These are phyloP conservation scores for Hoplias malabaricus DNA, from an alignment of 2,113 vertebrate species.

Conservation along the genomic window DNA sequence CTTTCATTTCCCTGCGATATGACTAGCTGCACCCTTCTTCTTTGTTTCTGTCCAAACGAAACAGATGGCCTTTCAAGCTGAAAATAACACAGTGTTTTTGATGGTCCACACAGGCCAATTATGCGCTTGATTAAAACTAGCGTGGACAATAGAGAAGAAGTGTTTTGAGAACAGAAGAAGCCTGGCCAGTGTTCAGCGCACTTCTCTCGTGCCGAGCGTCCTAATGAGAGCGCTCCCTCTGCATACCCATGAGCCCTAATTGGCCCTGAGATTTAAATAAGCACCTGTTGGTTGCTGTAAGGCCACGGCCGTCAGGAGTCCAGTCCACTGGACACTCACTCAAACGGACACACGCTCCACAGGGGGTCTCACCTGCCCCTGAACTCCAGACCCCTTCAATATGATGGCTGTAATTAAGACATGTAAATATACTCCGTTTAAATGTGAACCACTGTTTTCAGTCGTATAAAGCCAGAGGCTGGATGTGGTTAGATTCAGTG, in stretches of 20 bases:
- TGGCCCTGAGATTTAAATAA: conserved; percentile 45
- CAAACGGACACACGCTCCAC: conserved; percentile 3
- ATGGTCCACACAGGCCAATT: conserved; percentile 43
- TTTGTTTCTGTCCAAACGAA: conserved; percentile 24
- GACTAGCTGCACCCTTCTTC: background rate
- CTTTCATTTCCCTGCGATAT: background rate
- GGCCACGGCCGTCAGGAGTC: conserved; percentile 15
- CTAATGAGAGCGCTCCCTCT: conserved; percentile 54
- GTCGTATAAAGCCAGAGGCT: background rate
- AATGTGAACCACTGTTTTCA: background rate
- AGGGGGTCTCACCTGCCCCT: conserved; percentile 16
- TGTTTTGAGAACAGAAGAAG: conserved; percentile 10
- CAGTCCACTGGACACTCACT: conserved; percentile 4
- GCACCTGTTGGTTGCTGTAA: conserved; percentile 45
- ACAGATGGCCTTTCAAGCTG: conserved; percentile 38
- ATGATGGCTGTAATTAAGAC: background rate
- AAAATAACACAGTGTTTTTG: conserved; percentile 25
- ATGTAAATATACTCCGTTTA: background rate
- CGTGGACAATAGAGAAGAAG: conserved; percentile 16
- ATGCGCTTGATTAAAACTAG: conserved; percentile 38
- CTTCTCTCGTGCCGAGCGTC: background rate
- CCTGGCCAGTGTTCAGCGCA: background rate
- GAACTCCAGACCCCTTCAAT: conserved; percentile 24
- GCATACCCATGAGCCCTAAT: conserved; percentile 57
- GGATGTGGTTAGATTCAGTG: too few species aligned